These are phyloP conservation scores for Aporrectodea caliginosa DNA, from an alignment of 1,140 invertebrate species.

Conservation along the genomic window DNA sequence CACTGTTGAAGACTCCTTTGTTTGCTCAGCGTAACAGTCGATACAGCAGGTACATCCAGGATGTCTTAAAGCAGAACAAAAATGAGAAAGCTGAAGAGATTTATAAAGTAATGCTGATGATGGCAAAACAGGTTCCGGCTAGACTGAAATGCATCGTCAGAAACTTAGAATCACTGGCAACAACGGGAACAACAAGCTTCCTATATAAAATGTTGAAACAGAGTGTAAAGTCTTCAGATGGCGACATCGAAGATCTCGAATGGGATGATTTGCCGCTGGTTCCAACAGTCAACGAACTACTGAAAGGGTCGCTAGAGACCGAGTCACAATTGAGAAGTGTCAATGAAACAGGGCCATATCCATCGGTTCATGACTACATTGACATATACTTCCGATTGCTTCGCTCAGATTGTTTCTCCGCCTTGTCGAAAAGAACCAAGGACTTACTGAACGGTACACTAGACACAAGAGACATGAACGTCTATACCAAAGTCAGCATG, in stretches of 20 bases:
- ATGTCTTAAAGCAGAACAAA: background rate
- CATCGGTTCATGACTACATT: constrained; percentile 8
- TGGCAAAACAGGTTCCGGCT: background rate
- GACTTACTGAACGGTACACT: constrained; percentile 14
- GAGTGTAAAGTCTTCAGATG: background rate
- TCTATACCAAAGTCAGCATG: constrained; percentile 7
- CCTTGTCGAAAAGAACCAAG: background rate
- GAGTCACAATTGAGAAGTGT: background rate
- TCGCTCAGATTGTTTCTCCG: constrained; percentile 13
- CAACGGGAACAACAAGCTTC: background rate
- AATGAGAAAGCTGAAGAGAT: background rate
- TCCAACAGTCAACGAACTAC: constrained; percentile 9
- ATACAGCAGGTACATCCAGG: background rate
- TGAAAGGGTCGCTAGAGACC: background rate
- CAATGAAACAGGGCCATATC: constrained; percentile 1
- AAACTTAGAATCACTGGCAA: background rate
- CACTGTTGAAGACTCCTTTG: background rate
- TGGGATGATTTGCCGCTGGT: constrained; percentile 20
- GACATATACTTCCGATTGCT: constrained; percentile 24
- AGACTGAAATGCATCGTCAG: background rate
- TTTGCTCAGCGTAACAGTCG: background rate
- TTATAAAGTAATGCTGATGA: background rate
- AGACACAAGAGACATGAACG: constrained; percentile 17
- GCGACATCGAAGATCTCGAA: background rate
- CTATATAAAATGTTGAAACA: background rate